A percentile compares a stretch with the other conserved stretches of the same genome.
Conservation (phyloP, 2,797 vertebrate species). For the Tachyglossus aculeatus region DNA sequence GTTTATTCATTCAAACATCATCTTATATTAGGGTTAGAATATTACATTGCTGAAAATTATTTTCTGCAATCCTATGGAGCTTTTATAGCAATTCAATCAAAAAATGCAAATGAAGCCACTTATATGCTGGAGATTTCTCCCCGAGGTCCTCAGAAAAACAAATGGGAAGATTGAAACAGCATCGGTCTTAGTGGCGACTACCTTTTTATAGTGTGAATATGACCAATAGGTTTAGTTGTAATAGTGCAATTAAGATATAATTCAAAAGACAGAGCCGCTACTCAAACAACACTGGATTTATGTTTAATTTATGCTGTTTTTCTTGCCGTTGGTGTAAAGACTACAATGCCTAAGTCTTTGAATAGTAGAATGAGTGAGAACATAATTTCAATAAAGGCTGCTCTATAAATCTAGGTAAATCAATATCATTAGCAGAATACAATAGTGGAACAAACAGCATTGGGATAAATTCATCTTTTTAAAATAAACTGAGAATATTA, state of each 20-base stretch:
- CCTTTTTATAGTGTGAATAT: neutral
- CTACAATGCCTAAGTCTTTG: neutral
- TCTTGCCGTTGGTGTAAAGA: neutral
- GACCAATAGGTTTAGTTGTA: neutral
- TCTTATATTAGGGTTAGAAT: neutral
- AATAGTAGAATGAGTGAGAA: no score
- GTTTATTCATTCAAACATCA: neutral
- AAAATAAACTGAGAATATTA: no score
- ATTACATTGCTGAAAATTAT: neutral
- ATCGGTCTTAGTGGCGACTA: neutral
- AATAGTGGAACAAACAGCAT: no score
- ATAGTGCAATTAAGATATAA: neutral
- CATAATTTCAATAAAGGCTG: no score
- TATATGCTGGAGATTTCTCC: neutral
- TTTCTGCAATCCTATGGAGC: neutral
- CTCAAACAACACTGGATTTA: neutral
- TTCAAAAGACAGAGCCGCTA: neutral
- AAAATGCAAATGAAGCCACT: slow-evolving; percentile 4
- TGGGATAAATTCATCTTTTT: no score
- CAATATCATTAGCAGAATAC: no score
- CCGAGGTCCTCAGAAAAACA: neutral
- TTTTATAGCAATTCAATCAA: neutral
- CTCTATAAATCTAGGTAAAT: no score
- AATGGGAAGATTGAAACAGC: neutral
- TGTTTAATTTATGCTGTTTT: neutral